Percentiles rank a stretch among this genome's conserved stretches.
These are phyloP conservation scores for Sebastes oblongus DNA, from an alignment of 2,797 vertebrate genomes.

Conservation along the genomic window DNA sequence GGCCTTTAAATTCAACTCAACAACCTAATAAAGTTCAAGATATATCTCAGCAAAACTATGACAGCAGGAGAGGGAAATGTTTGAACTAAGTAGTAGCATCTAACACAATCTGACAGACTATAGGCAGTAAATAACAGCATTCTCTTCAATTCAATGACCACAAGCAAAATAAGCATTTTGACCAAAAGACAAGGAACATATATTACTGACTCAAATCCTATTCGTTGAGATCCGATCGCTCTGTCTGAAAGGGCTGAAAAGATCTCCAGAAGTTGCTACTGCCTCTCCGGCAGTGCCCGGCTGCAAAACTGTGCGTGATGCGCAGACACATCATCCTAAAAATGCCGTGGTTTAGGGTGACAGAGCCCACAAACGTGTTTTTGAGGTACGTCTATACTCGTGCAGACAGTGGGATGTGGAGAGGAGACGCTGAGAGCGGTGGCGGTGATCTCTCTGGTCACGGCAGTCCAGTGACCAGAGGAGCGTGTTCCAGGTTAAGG, in stretches of 20 bases:
- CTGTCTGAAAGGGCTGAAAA: no score
- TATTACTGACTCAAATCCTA: neutral
- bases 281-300: no score
- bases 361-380: no score
- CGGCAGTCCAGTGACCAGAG: no score
- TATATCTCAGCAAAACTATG: neutral
- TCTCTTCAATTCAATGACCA: neutral
- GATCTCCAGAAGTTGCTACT: no score
- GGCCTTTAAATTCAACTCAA: conserved; percentile 5
- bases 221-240: neutral
- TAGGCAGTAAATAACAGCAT: neutral
- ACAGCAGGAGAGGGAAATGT: neutral
- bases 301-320: no score
- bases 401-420: no score
- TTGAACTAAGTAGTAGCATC: neutral
- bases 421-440: no score
- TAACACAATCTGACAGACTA: neutral
- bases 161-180: neutral
- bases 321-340: no score
- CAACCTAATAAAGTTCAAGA: neutral
- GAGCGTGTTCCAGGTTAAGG: no score
- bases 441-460: no score
- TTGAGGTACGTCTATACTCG: accelerated
- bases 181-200: neutral
- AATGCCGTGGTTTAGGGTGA: no score